Conservation (phyloP, 2,888 invertebrate genomes). For the Chymomyza fuscimana region DNA sequence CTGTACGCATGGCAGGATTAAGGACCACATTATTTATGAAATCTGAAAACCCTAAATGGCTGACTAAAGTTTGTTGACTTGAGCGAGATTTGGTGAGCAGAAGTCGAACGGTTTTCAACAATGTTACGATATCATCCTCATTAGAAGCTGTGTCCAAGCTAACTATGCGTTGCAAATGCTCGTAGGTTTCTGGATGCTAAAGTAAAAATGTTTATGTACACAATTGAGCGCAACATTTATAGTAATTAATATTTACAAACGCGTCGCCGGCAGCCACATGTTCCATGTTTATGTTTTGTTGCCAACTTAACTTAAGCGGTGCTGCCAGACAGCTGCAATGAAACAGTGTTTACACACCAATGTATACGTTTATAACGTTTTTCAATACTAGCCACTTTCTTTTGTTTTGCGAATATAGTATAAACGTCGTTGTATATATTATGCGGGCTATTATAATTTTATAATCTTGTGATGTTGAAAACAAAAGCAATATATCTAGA, state of each 20-base stretch:
- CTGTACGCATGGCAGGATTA: constrained; percentile 39
- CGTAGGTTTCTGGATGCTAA: constrained; percentile 36
- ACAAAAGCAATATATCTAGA: background rate
- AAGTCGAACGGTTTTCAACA: constrained; percentile 41
- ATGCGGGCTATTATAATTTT: background rate
- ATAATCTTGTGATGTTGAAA: constrained; percentile 7
- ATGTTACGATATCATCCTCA: constrained; percentile 31
- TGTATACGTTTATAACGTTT: background rate
- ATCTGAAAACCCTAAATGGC: constrained; percentile 29
- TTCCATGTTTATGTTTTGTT: background rate
- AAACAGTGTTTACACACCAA: background rate
- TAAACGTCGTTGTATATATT: background rate
- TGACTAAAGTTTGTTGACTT: constrained; percentile 41
- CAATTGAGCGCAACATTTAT: background rate
- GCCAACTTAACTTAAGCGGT: too few species aligned
- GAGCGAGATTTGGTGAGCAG: constrained; percentile 45
- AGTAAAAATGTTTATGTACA: background rate
- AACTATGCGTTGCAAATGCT: constrained; percentile 34
- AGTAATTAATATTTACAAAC: background rate
- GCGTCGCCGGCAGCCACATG: background rate
- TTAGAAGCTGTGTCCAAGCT: constrained; percentile 20
- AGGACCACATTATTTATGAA: constrained; percentile 48
- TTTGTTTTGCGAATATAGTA: constrained; percentile 1
- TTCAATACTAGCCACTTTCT: background rate
- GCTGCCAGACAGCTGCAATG: background rate